Evolutionary conservation across 2,113 vertebrate species (phyloP), one percentile per base, ranked within the genome.

Genomic region (Coturnix japonica): DNA sequence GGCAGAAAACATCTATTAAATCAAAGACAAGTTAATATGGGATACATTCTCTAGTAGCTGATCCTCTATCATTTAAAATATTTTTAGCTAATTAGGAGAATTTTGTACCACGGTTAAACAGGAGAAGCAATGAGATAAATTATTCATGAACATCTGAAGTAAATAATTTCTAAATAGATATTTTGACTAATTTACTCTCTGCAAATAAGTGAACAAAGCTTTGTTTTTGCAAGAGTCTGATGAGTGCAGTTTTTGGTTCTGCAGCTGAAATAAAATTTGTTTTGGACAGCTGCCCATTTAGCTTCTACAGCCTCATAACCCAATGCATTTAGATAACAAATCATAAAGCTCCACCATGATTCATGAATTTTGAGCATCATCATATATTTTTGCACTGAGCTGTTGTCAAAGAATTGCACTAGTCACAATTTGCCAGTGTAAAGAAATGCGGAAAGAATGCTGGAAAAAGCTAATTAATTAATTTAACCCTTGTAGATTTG

Each of bases 121-220:
- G 39, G n/a, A 35, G 11, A 87, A 89, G 59, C 85, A 76, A 3
- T 82, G 64, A 70, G 59, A 95, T 82, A 92, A 89, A 94, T 89
- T 93, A 92, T 93, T 91, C 60, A 91, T 92, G 71, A 93, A 73
- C 64, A 92, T 89, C 78, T 95, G 72, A 94, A 85, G 67, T 80
- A 89, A 91, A 80, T 90, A 89, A 92, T 60, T 87, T 74, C 46
- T 64, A 87, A 95, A 79, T 30, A 77, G 66, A 66, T 51, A 74
- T n/a, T 87, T 85, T 73, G 59, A 59, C 49, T 77, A 86, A 84
- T 92, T 92, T 93, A 43, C 47, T 92, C 93, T 35, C 26, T 20
- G 94, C n/a, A 93, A 94, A 84, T 53, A 93, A 91, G 87, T 47
- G 31, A 85, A 43, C 22, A 85, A 87, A 92, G 31, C 69, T 87